phyloP scores from a whole-genome alignment of 1,140 invertebrate genomes.

The Trachelipus rathkii region DNA sequence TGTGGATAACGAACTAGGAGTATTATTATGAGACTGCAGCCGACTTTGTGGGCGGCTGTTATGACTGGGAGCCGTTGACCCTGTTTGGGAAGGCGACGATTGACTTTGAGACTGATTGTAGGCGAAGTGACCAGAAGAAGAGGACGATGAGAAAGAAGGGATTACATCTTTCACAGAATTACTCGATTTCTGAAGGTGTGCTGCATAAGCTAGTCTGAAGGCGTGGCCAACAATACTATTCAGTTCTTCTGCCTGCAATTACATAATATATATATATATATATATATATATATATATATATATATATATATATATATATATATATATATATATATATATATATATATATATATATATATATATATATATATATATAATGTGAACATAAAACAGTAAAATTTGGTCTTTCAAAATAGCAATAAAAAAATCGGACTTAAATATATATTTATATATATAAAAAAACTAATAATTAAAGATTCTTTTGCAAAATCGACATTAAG shows the following conservation, averaged over 20 bases:
- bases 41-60: not conserved
- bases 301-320: slow-evolving; percentile 14
- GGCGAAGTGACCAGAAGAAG: slow-evolving; percentile 23
- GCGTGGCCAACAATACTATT: slow-evolving; percentile 84
- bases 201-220: slow-evolving; percentile 84
- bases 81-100: not conserved
- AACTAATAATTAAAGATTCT: no score
- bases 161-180: slow-evolving; percentile 34
- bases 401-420: no score
- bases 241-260: slow-evolving; percentile 75
- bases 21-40: no score
- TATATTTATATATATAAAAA: no score
- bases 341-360: slow-evolving; percentile 30
- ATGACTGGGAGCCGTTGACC: slow-evolving; percentile 12
- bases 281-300: slow-evolving; percentile 25
- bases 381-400: no score
- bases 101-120: slow-evolving; percentile 1
- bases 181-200: slow-evolving; percentile 64
- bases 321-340: slow-evolving; percentile 33
- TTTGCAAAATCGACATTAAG: no score
- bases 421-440: no score
- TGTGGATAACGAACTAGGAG: not conserved
- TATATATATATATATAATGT: not conserved
- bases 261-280: slow-evolving; percentile 4
- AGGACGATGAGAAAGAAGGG: slow-evolving; percentile 32